Base-by-base conservation (phyloP, 2,888 invertebrate genomes). In the Gortyna flavago region DNA sequence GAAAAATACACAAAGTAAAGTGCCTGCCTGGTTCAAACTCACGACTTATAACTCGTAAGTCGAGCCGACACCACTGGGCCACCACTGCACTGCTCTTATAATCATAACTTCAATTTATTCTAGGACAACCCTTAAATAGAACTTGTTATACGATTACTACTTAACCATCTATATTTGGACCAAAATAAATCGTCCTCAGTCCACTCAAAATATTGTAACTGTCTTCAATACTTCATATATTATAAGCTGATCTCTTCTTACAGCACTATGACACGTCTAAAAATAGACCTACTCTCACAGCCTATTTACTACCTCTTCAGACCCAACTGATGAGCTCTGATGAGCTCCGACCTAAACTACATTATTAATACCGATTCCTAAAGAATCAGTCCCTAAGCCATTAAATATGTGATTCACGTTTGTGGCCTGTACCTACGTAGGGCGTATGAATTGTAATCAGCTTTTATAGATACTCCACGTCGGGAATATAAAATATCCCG, bases 401-500 rank as follows among this genome's bases (percentile, higher is more conserved):
- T 81, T 87, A 77, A 76, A 74, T 81, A 87, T 87, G 77, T 79
- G 75, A 71, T 67, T 62, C 85, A 79, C 87, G 83, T 79, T 65
- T 75, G 66, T 79, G 81, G 77, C 69, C 85, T 70, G 61, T 75
- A 83, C 79, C 83, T 77, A 83, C 79, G 85, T 77, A 79, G 66
- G 71, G 80, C 78, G 61, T 71, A 85, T 85, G 87, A 87, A 83
- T 86, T 79, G 81, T 81, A 86, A 86, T 87, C 87, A 85, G 85
- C 79, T 75, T 84, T 85, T 82, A 82, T 75, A 84, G 77, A 75
- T 79, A 79, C 72, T 77, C 66, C 77, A 79, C 79, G 67, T 66
- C 62, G 57, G 29, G 86, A 87, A 86, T 86, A 85, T 85, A 85
- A 86, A 86, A 85, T 83, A 72, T 72, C 74, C 41, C 68, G 67